Base-by-base conservation (phyloP, 2,797 vertebrate species). In the Acropternis orthonyx region DNA sequence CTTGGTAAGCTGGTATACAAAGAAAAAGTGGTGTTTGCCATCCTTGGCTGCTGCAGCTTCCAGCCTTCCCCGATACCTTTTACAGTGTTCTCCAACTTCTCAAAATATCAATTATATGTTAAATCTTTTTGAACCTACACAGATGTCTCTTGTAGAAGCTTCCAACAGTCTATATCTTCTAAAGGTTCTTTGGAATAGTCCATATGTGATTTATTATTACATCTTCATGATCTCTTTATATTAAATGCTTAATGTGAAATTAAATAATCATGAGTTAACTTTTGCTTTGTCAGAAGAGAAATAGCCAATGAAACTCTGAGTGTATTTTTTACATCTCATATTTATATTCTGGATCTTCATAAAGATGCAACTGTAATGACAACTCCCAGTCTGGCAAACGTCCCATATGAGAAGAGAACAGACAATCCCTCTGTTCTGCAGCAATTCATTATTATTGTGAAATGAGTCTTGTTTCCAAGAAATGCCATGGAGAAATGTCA, bases 231-330 rank as follows among this genome's bases (percentile, higher is more conserved):
- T 83, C 83, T 81, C 69, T 72, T 65, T 75, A 9, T 88, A 54
- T 92, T 89, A 82, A 92, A 79, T 67, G n/a, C 36, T 80, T 80
- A 32, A 71, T 52, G 32, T 76, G 48, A 79, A 87, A 85, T 92
- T 23, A 67, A 71, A 34, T 91, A 71, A 65, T 91, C 30, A 43
- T 52, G 26, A 63, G 18, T 79, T 92, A 73, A 63, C 21, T 16
- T 86, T 71, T 0, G 1, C 58, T 94, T 86, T 67, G 20, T 92
- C 48, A 54, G 59, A 89, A 61, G 24, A 83, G 5, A 92, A 75
- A 24, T n/a, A 73, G 21, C 27, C 4, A 2, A 8, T 90, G 24
- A 68, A 92, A 78, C 78, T 84, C 55, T 65, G 27, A 37, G 21
- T 73, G 21, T 9, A 14, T 86, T 79, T 92, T 90, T 81, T 79